Evolutionary conservation across 2,113 vertebrate species (phyloP).

Genomic region (Pteronura brasiliensis): DNA sequence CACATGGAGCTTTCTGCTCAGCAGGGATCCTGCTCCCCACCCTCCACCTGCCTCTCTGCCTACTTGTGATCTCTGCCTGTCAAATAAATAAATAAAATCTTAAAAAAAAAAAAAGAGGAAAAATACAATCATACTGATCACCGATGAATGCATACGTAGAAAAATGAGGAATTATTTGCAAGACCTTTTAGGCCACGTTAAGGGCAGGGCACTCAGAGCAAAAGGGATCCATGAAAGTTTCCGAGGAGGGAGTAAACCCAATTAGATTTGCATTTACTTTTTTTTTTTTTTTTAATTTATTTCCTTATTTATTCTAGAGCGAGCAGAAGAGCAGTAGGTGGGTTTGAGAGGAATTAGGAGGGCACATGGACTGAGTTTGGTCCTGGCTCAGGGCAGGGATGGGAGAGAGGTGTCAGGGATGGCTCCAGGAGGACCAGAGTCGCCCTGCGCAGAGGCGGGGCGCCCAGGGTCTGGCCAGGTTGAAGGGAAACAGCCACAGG

Average conservation of each 20-base stretch:
- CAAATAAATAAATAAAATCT: no score
- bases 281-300: background rate
- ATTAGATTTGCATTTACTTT: background rate
- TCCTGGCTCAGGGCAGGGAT: background rate
- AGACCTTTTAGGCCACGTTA: background rate
- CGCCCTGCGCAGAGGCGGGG: background rate
- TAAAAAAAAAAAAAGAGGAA: background rate
- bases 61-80: no score
- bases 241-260: background rate
- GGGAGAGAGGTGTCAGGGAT: background rate
- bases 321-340: background rate
- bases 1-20: accelerated
- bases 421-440: background rate
- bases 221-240: background rate
- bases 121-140: background rate
- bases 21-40: no score
- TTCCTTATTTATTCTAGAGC: background rate
- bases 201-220: background rate
- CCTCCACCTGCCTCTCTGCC: no score
- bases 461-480: background rate
- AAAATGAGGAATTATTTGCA: background rate
- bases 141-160: background rate
- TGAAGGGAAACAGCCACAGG: background rate
- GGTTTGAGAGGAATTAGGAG: background rate
- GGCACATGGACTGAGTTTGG: background rate